These are phyloP conservation scores for Chiridota heheva DNA, from an alignment of 35 echinoderm and acorn worm species.

Conservation along the genomic window DNA sequence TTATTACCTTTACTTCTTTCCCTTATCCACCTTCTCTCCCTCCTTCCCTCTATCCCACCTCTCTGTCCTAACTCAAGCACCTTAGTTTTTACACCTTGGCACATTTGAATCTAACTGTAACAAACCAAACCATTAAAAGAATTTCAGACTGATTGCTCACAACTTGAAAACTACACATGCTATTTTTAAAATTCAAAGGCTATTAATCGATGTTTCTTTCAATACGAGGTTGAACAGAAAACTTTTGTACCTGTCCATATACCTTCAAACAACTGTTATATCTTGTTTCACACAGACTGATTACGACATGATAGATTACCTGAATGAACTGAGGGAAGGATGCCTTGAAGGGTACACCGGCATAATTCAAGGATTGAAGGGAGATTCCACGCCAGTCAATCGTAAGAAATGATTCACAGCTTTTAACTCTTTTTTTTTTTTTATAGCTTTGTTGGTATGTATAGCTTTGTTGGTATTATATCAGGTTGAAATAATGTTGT, in stretches of 20 bases:
- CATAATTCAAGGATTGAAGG: constrained; percentile 96
- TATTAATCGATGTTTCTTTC: too few species aligned
- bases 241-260: not conserved
- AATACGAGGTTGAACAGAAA: too few species aligned
- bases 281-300: constrained; percentile 57
- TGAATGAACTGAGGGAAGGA: constrained; percentile 91
- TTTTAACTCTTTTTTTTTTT: not conserved
- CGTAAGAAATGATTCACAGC: constrained; percentile 71
- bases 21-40: too few species aligned
- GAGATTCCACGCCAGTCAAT: constrained; percentile 48
- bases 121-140: too few species aligned
- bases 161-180: too few species aligned
- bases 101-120: too few species aligned
- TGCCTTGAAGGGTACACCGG: constrained; percentile 97
- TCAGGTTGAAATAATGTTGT: not conserved
- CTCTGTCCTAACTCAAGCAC: too few species aligned
- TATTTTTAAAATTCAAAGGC: too few species aligned
- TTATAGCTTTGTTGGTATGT: not conserved
- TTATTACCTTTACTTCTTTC: too few species aligned
- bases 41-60: too few species aligned
- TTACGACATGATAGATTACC: constrained; percentile 93
- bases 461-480: not conserved
- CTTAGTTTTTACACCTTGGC: too few species aligned
- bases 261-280: not conserved
- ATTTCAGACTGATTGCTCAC: too few species aligned